phyloP scores from a whole-genome alignment of 1,140 invertebrate species.

The Planococcus citri region DNA sequence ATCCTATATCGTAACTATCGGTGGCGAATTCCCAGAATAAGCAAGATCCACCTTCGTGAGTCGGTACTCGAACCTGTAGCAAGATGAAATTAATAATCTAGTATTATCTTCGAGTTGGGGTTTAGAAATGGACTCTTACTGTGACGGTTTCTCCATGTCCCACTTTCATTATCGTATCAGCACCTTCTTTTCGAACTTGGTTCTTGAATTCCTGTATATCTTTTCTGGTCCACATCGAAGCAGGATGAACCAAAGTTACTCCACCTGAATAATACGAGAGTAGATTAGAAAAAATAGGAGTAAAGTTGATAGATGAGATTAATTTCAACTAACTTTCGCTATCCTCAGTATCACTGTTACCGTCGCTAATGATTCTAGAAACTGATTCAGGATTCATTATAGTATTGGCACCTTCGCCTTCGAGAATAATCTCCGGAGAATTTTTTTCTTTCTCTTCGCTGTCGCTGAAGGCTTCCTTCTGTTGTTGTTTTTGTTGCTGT shows the following conservation, averaged over 20 bases:
- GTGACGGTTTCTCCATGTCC: conserved; percentile 96
- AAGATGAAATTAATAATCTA: conserved; percentile 17
- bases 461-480: not conserved
- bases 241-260: conserved; percentile 30
- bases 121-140: conserved; percentile 35
- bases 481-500: conserved; percentile 36
- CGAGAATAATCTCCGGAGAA: not conserved
- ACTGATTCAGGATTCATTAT: conserved; percentile 8
- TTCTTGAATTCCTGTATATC: conserved; percentile 88
- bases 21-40: conserved; percentile 99
- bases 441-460: not conserved
- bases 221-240: conserved; percentile 89
- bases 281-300: not conserved
- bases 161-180: conserved; percentile 88
- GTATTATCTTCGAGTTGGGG: not conserved
- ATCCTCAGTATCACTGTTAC: conserved; percentile 2
- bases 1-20: conserved; percentile 96
- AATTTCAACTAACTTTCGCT: not conserved
- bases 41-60: conserved; percentile 82
- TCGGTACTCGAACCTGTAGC: conserved; percentile 75
- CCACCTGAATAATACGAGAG: not conserved
- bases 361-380: conserved; percentile 1
- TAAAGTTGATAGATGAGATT: not conserved
- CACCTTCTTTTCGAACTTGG: conserved; percentile 66
- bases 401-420: not conserved